Percentiles rank a stretch among this genome's conserved stretches.
Conservation (phyloP, 2,888 invertebrate genomes). For the Phrixothrix hirtus region DNA sequence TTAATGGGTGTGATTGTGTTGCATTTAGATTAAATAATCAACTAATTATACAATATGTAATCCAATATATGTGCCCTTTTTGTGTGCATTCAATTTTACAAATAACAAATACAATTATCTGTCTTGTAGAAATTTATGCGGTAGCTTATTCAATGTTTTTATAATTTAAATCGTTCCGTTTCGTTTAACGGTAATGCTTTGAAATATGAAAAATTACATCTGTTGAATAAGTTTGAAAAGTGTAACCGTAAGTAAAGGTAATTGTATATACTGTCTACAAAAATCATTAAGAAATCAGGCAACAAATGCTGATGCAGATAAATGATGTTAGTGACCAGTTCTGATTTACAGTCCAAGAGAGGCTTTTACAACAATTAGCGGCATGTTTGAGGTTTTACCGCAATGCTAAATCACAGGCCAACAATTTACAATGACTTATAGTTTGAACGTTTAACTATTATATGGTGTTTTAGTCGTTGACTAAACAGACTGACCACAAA, state of each 20-base stretch:
- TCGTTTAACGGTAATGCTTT: not conserved
- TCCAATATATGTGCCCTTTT: too few species aligned
- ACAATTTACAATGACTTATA: constrained; percentile 11
- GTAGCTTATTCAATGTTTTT: too few species aligned
- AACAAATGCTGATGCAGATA: constrained; percentile 43
- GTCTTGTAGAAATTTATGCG: too few species aligned
- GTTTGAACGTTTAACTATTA: constrained; percentile 11
- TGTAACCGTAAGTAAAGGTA: not conserved
- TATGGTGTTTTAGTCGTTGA: constrained; percentile 5
- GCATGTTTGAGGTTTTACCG: constrained; percentile 43
- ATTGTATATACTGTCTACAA: constrained; percentile 1
- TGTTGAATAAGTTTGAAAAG: not conserved
- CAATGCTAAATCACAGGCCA: constrained; percentile 21
- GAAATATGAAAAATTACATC: not conserved
- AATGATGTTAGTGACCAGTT: constrained; percentile 49
- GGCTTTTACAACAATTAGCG: constrained; percentile 50
- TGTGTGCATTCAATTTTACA: too few species aligned
- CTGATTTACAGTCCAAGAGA: constrained; percentile 46
- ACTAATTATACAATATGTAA: too few species aligned
- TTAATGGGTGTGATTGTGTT: too few species aligned
- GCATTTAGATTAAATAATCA: too few species aligned
- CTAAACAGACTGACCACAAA: constrained; percentile 9
- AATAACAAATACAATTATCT: too few species aligned
- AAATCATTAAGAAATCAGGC: constrained; percentile 23
- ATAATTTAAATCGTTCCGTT: not conserved